Base-by-base conservation (phyloP, 2,888 invertebrate species). In the Tetragonula carbonaria region DNA sequence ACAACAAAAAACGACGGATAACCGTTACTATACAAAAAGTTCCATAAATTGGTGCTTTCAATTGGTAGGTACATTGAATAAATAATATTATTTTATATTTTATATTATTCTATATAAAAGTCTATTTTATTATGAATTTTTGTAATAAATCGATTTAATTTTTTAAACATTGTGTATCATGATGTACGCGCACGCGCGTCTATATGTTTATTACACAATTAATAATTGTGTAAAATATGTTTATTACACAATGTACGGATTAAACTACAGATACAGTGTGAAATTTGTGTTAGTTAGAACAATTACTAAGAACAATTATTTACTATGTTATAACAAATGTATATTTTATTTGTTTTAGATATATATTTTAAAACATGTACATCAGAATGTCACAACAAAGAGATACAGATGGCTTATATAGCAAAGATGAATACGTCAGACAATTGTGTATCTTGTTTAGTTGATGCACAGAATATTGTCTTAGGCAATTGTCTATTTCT, bases 391-490 rank as follows among this genome's bases (percentile, higher is more conserved):
- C 86, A 85, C 85, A 87, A 80, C 81, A 88, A 85, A 88, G 81
- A 63, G 85, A 88, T 81, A 85, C 89, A 86, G 90, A 89, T 83
- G 87, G 88, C 45, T 80, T 79, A 80, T 83, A 83, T 74, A 59
- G 73, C 71, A 72, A 80, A 28, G 79, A 89, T 67, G 73, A 86
- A 72, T 80, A 86, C 51, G 75, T 85, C 23, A 89, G 75, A 86
- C 87, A 88, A 77, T 70, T 85, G 75, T 91, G 90, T 84, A 86
- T 91, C 76, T 81, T 89, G 82, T 91, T 89, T 84, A 94, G 93
- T 93, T 93, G 94, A 94, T 93, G 93, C 91, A 89, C 72, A 90
- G 55, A 87, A 81, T 86, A 77, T 82, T 85, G 78, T 85, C 85
- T 85, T 88, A 90, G 87, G 90, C 78, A 80, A 77, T 89, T 88